phyloP scores from a whole-genome alignment of 2,888 invertebrate genomes.

The Epinotia nisella region DNA sequence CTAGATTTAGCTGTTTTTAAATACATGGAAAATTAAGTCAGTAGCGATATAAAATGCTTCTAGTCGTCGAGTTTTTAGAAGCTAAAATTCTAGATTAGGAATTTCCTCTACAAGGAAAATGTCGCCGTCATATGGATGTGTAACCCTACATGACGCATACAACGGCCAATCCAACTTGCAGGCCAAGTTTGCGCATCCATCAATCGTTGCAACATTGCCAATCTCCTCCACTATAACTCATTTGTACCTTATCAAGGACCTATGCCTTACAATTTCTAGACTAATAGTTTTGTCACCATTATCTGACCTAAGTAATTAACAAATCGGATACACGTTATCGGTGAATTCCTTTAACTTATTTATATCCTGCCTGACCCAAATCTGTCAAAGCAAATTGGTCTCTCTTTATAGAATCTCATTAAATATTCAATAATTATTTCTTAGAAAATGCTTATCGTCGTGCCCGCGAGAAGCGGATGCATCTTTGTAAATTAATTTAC shows the following conservation, averaged over 20 bases:
- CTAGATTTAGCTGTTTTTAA: not conserved
- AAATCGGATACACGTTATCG: constrained; percentile 17
- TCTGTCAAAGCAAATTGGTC: constrained; percentile 13
- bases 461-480: no score
- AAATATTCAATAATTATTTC: not conserved
- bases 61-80: no score
- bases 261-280: constrained; percentile 26
- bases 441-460: not conserved
- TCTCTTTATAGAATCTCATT: not conserved
- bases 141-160: constrained; percentile 4
- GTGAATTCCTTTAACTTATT: constrained; percentile 21
- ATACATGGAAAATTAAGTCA: not conserved
- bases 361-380: constrained; percentile 11
- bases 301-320: constrained; percentile 31
- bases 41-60: no score
- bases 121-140: not conserved
- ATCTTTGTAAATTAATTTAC: constrained; percentile 4
- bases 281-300: constrained; percentile 37
- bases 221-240: constrained; percentile 10
- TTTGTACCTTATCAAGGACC: constrained; percentile 29
- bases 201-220: constrained; percentile 19
- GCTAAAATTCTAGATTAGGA: no score
- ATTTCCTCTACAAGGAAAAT: no score
- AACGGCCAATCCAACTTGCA: constrained; percentile 12
- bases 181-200: constrained; percentile 10